Base-by-base conservation (phyloP, 2,888 invertebrate genomes). In the Pyrgus malvae region DNA sequence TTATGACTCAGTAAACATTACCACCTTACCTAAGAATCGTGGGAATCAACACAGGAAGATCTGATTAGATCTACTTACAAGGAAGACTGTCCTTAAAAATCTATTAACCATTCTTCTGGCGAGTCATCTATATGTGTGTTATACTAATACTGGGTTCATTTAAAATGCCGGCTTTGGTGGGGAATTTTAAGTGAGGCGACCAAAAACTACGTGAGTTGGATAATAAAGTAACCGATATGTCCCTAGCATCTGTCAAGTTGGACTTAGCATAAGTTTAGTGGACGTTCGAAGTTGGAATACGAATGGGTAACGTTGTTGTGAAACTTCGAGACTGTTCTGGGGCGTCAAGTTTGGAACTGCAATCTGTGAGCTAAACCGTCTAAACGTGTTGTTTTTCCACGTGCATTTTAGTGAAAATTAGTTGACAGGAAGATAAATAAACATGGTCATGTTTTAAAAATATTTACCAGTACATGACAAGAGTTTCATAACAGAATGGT, bases 151-250 rank as follows among this genome's bases (percentile, higher is more conserved):
- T 72, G 80, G 66, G 73, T 79, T 76, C 74, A 74, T 86, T 87
- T 85, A 77, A 83, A 87, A 86, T 86, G 82, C 80, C 74, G 74
- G 66, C 70, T 74, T 75, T 71, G 74, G 71, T 64, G 59, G 66
- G 67, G 88, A 88, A 88, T 89, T 81, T 83, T 74, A 89, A 89
- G 79, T 78, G 76, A 76, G 64, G 70, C 69, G 74, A 67, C 71
- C 74, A 74, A 77, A 76, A 62, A 61, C 64, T 55, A 83, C 86
- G 88, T 88, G 89, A 83, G 64, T 50, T 66, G 85, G 64, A 59
- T 80, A 62, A 72, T 63, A 67, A 71, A 46, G 46, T 40, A 46
- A 40, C 46, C 31, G 25, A 54, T 48, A 48, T 48, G 53, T 53
- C 38, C 53, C 5, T 45, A 48, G 41, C 54, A 54, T 54, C 48